A percentile compares a stretch with the other conserved stretches of the same genome.
Evolutionary conservation across 2,888 invertebrate species (phyloP).

Genomic region (Cephus pulcher): DNA sequence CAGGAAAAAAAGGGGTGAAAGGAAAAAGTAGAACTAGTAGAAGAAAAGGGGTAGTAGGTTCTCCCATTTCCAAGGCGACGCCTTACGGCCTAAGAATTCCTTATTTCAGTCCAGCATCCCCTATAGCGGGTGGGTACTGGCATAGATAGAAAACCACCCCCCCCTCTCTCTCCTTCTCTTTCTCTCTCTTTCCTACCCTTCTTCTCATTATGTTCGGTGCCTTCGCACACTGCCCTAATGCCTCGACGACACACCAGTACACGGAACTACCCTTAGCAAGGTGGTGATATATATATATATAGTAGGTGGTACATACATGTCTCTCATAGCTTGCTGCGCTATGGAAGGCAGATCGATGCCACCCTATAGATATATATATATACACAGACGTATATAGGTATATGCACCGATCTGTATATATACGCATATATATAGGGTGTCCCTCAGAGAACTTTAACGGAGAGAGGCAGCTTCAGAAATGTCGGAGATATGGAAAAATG

Average conservation of each 20-base stretch:
- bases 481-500: constrained; percentile 26
- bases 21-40: constrained; percentile 16
- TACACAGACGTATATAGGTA: not conserved
- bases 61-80: constrained; percentile 28
- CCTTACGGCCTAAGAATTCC: constrained; percentile 30
- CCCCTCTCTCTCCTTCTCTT: not conserved
- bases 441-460: constrained; percentile 21
- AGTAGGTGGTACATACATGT: constrained; percentile 8
- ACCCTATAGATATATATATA: constrained; percentile 9
- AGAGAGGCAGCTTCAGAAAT: constrained; percentile 28
- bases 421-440: not conserved
- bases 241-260: not conserved
- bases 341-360: constrained; percentile 28
- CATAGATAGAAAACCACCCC: constrained; percentile 6
- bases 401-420: constrained; percentile 8
- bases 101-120: constrained; percentile 26
- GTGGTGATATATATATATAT: not conserved
- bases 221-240: not conserved
- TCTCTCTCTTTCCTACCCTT: not conserved
- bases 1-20: not conserved
- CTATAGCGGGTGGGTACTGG: constrained; percentile 1
- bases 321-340: constrained; percentile 17
- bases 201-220: not conserved
- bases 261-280: not conserved
- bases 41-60: constrained; percentile 17